phyloP scores from a whole-genome alignment of 2,888 invertebrate genomes.

The Agrotis puta region DNA sequence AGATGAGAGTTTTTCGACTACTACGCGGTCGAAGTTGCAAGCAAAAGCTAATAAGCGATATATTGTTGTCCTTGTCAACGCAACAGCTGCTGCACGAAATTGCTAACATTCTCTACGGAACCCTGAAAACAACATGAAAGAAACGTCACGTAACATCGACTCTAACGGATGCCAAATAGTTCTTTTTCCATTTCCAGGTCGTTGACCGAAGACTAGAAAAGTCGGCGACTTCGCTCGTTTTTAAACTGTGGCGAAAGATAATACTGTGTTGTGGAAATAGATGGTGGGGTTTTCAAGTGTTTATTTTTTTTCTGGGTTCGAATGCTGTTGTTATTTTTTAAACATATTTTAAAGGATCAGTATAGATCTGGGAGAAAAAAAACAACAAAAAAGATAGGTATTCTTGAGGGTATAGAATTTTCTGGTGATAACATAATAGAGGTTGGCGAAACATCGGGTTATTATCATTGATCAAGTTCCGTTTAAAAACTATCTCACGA shows the following conservation, averaged over 20 bases:
- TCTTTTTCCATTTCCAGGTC: constrained; percentile 73
- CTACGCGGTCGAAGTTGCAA: too few relatives aligned
- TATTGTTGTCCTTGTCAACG: not conserved
- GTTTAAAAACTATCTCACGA: not conserved
- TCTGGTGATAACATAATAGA: not conserved
- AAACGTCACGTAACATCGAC: constrained; percentile 69
- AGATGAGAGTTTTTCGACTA: too few relatives aligned
- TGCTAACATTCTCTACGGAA: constrained; percentile 22
- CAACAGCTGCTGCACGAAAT: constrained; percentile 10
- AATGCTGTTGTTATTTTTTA: not conserved
- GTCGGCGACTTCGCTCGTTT: constrained; percentile 69
- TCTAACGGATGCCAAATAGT: constrained; percentile 76
- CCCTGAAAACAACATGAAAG: constrained; percentile 73
- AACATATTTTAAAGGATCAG: not conserved
- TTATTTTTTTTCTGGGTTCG: constrained; percentile 26
- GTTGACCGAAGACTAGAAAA: constrained; percentile 72
- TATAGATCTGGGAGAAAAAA: not conserved
- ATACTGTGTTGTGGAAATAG: constrained; percentile 60
- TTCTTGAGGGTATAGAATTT: not conserved
- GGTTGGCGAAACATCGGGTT: not conserved
- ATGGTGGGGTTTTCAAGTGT: constrained; percentile 48
- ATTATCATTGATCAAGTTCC: not conserved
- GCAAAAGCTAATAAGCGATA: too few relatives aligned
- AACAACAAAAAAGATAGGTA: too few relatives aligned
- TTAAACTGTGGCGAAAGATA: constrained; percentile 63